Conservation (phyloP, 2,113 vertebrate genomes). For the Peromyscus leucopus region DNA sequence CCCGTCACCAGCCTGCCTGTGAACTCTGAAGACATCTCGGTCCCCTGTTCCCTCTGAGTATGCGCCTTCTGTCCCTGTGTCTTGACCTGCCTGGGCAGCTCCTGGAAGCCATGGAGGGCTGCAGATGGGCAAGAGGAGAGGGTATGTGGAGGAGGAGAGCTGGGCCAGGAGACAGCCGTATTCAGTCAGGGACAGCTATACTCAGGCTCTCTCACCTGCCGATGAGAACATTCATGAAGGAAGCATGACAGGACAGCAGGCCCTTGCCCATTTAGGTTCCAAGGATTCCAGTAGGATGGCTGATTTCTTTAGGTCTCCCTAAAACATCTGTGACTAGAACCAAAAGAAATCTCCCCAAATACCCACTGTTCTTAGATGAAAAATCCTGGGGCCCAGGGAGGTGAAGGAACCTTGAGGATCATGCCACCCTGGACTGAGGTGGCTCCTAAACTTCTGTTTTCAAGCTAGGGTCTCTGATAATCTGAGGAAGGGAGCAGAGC, state of each 20-base stretch:
- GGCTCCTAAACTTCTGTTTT: background rate
- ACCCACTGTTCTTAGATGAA: background rate
- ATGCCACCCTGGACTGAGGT: background rate
- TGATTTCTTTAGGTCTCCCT: background rate
- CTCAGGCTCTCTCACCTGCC: background rate
- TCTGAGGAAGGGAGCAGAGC: background rate
- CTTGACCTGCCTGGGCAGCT: background rate
- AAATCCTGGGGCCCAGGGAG: background rate
- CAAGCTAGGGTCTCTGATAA: background rate
- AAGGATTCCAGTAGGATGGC: background rate
- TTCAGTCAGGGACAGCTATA: background rate
- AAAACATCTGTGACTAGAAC: background rate
- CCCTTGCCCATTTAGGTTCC: background rate
- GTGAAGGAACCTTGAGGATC: background rate
- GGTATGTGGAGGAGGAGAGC: background rate
- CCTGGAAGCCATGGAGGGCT: background rate
- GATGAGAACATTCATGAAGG: background rate
- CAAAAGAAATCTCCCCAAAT: background rate
- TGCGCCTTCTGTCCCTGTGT: background rate
- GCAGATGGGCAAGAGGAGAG: background rate
- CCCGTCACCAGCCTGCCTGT: background rate
- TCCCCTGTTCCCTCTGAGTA: background rate
- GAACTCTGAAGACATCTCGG: background rate
- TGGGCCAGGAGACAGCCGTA: background rate
- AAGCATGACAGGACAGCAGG: constrained; percentile 19